Evolutionary conservation across 2,113 vertebrate genomes (phyloP).

Genomic region (Lophochroa leadbeateri): DNA sequence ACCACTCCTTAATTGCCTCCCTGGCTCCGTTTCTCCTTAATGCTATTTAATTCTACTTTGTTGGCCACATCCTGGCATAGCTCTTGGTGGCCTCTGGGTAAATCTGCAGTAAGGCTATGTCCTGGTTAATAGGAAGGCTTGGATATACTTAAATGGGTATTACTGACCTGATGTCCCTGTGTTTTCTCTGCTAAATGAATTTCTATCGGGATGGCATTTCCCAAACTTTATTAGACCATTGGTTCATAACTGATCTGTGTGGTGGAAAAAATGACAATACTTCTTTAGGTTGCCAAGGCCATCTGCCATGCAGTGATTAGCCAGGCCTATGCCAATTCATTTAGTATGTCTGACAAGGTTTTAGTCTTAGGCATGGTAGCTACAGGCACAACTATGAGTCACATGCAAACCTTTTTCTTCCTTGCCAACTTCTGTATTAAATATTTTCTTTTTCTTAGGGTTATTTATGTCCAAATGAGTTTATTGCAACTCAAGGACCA

Average conservation of each 20-base stretch:
- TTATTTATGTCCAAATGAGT: conserved; percentile 97
- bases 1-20: neutral
- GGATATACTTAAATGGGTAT: neutral
- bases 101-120: neutral
- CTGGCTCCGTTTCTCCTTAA: neutral
- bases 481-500: conserved; percentile 97
- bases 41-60: neutral
- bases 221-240: neutral
- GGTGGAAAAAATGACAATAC: neutral
- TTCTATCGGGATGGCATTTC: neutral
- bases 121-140: neutral
- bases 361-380: neutral
- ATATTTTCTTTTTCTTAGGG: conserved; percentile 78
- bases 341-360: neutral
- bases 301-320: neutral
- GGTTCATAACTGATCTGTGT: neutral
- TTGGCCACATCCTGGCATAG: neutral
- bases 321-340: rapidly evolving
- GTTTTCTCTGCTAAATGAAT: neutral
- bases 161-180: neutral
- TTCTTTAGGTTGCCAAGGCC: neutral
- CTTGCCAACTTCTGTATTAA: neutral
- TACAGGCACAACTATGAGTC: neutral
- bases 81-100: neutral
- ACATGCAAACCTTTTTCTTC: neutral